Percentiles rank a stretch among this genome's conserved stretches.
Evolutionary conservation across 2,888 invertebrate genomes (phyloP).

Genomic region (Cepaea hortensis): DNA sequence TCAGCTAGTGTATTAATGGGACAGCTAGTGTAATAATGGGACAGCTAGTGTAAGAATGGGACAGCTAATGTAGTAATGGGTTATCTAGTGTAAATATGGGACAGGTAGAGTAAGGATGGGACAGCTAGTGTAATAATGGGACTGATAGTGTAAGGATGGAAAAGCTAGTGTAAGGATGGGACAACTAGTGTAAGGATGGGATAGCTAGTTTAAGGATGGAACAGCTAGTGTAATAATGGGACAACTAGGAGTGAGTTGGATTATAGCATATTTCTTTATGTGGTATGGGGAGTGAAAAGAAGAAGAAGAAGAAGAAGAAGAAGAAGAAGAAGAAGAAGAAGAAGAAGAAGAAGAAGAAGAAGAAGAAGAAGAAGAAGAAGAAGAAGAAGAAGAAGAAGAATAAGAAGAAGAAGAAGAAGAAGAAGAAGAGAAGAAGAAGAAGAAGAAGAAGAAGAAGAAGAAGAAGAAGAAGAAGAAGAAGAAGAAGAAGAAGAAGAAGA

Average conservation of each 20-base stretch:
- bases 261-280: not conserved
- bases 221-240: too few species aligned
- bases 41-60: too few species aligned
- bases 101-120: too few species aligned
- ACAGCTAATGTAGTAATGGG: too few species aligned
- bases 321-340: not conserved
- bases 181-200: too few species aligned
- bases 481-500: conserved; percentile 1
- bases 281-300: not conserved
- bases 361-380: conserved; percentile 2
- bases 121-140: too few species aligned
- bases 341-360: not conserved
- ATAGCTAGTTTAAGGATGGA: too few species aligned
- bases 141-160: too few species aligned
- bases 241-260: not conserved
- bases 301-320: not conserved
- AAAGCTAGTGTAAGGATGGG: too few species aligned
- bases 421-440: conserved; percentile 19
- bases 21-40: too few species aligned
- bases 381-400: conserved; percentile 27
- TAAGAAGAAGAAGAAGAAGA: conserved; percentile 19
- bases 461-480: not conserved
- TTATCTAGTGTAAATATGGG: too few species aligned
- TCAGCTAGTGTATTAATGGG: too few species aligned
- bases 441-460: not conserved